These are phyloP conservation scores for Anguilla obscura DNA, from an alignment of 2,797 vertebrate species.

Conservation along the genomic window DNA sequence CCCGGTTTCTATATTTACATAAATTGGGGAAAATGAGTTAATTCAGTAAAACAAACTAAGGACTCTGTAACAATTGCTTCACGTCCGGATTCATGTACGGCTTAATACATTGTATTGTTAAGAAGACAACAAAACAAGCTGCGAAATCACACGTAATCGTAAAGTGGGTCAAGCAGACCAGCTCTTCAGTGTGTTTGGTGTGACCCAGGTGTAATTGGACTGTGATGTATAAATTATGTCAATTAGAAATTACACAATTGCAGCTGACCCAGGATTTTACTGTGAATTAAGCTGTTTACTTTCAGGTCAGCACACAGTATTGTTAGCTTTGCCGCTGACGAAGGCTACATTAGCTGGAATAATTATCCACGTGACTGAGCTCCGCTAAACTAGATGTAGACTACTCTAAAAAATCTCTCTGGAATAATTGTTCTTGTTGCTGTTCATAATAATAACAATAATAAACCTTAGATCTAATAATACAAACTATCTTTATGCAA, in stretches of 20 bases:
- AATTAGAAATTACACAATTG: conserved; percentile 30
- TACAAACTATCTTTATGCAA: no score
- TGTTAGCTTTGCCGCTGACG: conserved; percentile 70
- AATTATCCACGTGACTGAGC: conserved; percentile 34
- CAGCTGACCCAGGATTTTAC: conserved; percentile 34
- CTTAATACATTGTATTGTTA: background rate
- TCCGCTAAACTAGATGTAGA: conserved; percentile 26
- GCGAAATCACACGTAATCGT: background rate
- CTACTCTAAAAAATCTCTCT: background rate
- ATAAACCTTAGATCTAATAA: background rate
- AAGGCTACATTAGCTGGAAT: conserved; percentile 36
- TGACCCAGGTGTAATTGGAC: conserved; percentile 15
- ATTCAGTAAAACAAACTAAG: background rate
- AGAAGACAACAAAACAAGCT: background rate
- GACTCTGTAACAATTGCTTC: background rate
- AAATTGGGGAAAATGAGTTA: no score
- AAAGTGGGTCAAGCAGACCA: conserved; percentile 5
- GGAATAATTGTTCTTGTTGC: background rate
- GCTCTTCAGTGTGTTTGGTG: background rate
- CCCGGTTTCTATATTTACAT: no score
- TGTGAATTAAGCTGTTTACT: conserved; percentile 60
- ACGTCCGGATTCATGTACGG: background rate
- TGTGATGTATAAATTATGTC: conserved; percentile 20
- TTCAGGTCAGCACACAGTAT: conserved; percentile 59
- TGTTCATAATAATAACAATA: background rate